phyloP scores from a whole-genome alignment of 1,140 invertebrate genomes.

The Marisa cornuarietis region DNA sequence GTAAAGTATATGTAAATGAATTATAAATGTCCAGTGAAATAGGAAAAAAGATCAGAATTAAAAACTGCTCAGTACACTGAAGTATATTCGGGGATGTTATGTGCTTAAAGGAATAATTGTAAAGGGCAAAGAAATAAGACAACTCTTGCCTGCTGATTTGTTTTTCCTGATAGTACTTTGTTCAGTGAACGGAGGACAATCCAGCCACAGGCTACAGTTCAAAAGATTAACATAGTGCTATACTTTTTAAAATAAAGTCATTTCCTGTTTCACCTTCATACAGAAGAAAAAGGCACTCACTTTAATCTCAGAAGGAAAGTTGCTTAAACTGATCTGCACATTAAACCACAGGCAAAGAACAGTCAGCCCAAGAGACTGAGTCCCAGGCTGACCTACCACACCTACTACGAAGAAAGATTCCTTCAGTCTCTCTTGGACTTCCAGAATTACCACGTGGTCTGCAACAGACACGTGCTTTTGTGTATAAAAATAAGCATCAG shows the following conservation, averaged over 20 bases:
- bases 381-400: background rate
- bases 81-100: background rate
- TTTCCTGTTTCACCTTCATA: too few relatives aligned
- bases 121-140: background rate
- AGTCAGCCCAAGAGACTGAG: background rate
- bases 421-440: constrained; percentile 56
- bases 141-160: background rate
- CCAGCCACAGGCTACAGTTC: too few relatives aligned
- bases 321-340: too few relatives aligned
- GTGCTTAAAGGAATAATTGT: background rate
- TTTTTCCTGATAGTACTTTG: too few relatives aligned
- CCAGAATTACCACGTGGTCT: constrained; percentile 53
- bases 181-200: too few relatives aligned
- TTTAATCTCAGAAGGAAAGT: too few relatives aligned
- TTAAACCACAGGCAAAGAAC: too few relatives aligned
- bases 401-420: constrained; percentile 34
- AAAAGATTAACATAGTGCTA: too few relatives aligned
- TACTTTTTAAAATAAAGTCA: too few relatives aligned
- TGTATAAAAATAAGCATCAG: constrained; percentile 41
- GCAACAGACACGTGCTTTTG: constrained; percentile 45
- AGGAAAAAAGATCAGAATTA: background rate
- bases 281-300: too few relatives aligned
- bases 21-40: background rate
- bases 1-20: background rate
- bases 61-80: background rate